Conservation (phyloP, 2,113 vertebrate genomes). For the Oriolus oriolus region DNA sequence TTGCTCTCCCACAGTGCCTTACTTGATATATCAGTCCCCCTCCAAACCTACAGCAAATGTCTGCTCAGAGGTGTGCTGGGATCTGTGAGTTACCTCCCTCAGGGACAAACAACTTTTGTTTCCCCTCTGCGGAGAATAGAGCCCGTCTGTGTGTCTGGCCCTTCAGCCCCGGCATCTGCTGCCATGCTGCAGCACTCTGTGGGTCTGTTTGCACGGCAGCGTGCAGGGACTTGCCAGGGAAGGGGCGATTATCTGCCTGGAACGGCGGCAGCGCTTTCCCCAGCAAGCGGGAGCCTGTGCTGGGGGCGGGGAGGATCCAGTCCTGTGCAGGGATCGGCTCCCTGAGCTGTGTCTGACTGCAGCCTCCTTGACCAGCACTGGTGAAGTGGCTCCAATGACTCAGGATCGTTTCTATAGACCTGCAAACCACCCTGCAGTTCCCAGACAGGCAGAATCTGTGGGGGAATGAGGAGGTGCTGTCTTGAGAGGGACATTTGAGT, state of each 20-base stretch:
- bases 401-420: background rate
- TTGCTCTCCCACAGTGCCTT: background rate
- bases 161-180: background rate
- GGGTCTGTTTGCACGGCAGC: background rate
- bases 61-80: rapidly evolving
- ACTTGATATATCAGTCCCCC: background rate
- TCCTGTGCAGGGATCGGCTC: background rate
- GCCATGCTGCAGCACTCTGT: background rate
- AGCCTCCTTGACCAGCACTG: background rate
- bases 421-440: background rate
- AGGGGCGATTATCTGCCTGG: constrained; percentile 50
- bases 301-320: constrained; percentile 28
- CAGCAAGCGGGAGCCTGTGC: background rate
- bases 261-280: constrained; percentile 33
- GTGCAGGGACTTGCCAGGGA: constrained; percentile 41
- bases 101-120: background rate
- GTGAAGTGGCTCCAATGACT: background rate
- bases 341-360: background rate
- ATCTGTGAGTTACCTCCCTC: background rate
- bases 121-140: background rate
- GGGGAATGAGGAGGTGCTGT: background rate
- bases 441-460: rapidly evolving
- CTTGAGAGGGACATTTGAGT: background rate
- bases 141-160: background rate
- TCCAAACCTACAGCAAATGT: background rate